A percentile compares a stretch with the other conserved stretches of the same genome.
Conservation (phyloP, 2,113 vertebrate genomes). For the Mesitornis unicolor region DNA sequence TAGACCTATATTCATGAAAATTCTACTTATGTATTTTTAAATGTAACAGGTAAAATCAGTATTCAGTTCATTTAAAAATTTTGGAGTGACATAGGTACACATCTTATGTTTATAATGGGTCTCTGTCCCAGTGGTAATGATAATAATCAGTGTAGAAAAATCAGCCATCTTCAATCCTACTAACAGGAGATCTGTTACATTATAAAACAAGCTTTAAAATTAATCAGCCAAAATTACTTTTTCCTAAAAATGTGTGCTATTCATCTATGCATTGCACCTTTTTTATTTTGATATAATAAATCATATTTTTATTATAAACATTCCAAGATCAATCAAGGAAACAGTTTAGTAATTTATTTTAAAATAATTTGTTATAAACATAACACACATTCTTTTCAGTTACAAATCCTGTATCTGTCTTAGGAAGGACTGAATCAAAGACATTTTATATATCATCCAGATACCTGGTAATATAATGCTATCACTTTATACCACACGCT, state of each 20-base stretch:
- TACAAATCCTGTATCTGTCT: background rate
- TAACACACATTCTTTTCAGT: background rate
- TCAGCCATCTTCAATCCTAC: background rate
- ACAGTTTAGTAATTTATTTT: background rate
- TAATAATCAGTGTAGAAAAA: background rate
- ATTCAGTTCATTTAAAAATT: background rate
- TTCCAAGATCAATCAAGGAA: background rate
- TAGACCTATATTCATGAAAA: background rate
- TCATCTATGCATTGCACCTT: background rate
- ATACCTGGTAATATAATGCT: background rate
- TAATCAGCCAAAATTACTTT: background rate
- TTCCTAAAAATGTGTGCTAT: background rate
- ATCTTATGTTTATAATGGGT: background rate
- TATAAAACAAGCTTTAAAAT: background rate
- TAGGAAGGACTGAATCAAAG: background rate
- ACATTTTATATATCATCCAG: rapidly evolving
- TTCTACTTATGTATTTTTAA: background rate
- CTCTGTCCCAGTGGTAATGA: background rate
- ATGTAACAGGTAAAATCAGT: background rate
- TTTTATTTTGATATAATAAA: background rate
- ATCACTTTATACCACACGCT: background rate
- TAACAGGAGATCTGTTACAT: background rate
- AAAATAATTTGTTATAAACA: background rate
- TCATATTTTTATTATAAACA: background rate
- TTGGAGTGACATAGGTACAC: background rate